Percentiles rank a stretch among this genome's conserved stretches.
These are phyloP conservation scores for Agriopis aurantiaria DNA, from an alignment of 2,888 invertebrate species.

Conservation along the genomic window DNA sequence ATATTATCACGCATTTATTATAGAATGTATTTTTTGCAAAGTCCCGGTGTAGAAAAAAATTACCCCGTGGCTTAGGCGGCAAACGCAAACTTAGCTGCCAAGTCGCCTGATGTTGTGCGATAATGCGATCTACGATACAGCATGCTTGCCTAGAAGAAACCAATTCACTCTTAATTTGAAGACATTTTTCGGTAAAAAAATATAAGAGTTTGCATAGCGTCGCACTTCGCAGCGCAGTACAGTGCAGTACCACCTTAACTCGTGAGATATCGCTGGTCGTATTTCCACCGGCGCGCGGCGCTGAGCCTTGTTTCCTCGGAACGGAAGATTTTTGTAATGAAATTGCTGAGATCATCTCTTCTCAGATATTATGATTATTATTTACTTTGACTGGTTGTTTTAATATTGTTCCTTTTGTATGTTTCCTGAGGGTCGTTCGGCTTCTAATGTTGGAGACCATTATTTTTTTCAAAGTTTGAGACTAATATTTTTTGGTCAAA, in stretches of 20 bases:
- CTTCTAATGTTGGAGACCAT: constrained; percentile 1
- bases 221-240: neutral
- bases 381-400: constrained; percentile 29
- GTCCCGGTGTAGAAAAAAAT: too few species aligned
- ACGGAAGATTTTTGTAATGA: constrained; percentile 33
- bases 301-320: constrained; percentile 18
- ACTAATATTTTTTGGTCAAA: neutral
- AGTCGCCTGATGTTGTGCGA: too few species aligned
- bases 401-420: constrained; percentile 26
- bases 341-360: constrained; percentile 33
- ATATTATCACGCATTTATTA: too few species aligned
- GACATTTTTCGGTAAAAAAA: too few species aligned
- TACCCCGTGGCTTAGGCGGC: too few species aligned
- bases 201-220: neutral
- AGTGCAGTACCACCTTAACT: constrained; percentile 3
- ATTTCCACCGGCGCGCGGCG: constrained; percentile 8
- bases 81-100: too few species aligned
- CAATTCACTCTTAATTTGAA: too few species aligned
- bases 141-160: too few species aligned
- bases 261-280: constrained; percentile 30
- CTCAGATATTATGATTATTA: constrained; percentile 29
- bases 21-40: too few species aligned
- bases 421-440: constrained; percentile 4
- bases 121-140: too few species aligned
- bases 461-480: neutral